Evolutionary conservation across 2,113 vertebrate genomes (phyloP).

Genomic region (Tympanuchus pallidicinctus): DNA sequence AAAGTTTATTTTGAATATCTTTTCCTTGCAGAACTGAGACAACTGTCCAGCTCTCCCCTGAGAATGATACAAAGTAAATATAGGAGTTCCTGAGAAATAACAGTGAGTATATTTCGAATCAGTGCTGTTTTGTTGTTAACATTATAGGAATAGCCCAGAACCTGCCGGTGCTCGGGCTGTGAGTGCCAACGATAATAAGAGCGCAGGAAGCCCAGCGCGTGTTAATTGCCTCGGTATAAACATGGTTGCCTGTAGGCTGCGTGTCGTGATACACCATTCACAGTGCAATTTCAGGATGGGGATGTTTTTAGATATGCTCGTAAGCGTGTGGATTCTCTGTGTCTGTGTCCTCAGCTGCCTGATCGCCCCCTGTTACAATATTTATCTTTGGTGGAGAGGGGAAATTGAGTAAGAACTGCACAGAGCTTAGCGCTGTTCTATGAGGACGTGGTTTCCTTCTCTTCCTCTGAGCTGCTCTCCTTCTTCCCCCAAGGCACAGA

Average conservation of each 20-base stretch:
- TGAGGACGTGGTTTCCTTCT: neutral
- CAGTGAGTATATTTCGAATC: conserved; percentile 47
- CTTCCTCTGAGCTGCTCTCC: neutral
- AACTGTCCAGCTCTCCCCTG: neutral
- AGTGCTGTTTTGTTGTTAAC: neutral
- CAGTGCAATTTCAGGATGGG: neutral
- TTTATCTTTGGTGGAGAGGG: neutral
- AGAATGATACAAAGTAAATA: conserved; percentile 30
- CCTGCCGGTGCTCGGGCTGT: neutral
- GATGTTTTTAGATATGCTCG: neutral
- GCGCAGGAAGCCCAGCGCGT: conserved; percentile 25
- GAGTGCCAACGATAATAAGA: conserved; percentile 14
- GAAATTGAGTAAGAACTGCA: neutral
- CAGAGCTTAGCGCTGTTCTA: neutral
- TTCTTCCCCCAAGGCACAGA: neutral
- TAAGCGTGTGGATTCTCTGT: neutral
- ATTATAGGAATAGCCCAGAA: neutral
- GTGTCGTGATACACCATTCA: neutral
- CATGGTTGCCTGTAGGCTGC: conserved; percentile 19
- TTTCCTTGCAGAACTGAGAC: conserved; percentile 40
- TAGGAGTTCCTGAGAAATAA: conserved; percentile 53
- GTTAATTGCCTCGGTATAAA: conserved; percentile 51
- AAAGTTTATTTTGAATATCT: conserved; percentile 42
- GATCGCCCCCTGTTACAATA: neutral
- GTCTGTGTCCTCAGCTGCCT: neutral